phyloP scores from a whole-genome alignment of 2,888 invertebrate genomes.

The Parasteatoda lunata region DNA sequence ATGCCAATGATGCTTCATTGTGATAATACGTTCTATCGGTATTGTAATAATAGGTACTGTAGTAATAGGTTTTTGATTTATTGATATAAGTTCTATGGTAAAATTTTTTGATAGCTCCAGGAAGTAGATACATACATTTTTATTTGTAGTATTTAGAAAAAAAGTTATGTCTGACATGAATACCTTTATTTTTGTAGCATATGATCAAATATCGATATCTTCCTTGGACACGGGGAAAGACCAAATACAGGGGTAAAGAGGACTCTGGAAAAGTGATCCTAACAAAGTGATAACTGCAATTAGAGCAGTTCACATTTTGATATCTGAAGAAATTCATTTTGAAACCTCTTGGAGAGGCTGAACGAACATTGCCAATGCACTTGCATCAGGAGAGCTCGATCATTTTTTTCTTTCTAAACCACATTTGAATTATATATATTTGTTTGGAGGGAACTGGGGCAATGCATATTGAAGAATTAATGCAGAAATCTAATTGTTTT shows the following conservation, averaged over 20 bases:
- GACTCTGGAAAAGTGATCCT: conserved; percentile 70
- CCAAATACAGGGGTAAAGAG: conserved; percentile 70
- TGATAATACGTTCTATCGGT: too few species aligned
- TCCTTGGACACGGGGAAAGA: conserved; percentile 97
- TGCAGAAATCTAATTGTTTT: neutral
- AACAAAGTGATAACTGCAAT: conserved; percentile 58
- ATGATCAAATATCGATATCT: conserved; percentile 99
- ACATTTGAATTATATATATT: neutral
- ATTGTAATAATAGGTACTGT: too few species aligned
- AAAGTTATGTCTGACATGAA: too few species aligned
- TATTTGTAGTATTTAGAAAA: too few species aligned
- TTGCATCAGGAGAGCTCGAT: neutral
- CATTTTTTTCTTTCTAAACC: neutral
- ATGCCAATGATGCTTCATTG: too few species aligned
- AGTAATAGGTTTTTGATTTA: too few species aligned
- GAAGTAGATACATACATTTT: too few species aligned
- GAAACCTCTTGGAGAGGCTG: neutral
- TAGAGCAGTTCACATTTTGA: conserved; percentile 12
- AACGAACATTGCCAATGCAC: neutral
- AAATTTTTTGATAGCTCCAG: too few species aligned
- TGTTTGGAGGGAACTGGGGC: neutral
- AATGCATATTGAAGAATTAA: neutral
- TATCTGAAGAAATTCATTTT: neutral
- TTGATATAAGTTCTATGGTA: too few species aligned
- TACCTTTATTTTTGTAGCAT: conserved; percentile 81